A percentile compares a stretch with the other conserved stretches of the same genome.
These are phyloP conservation scores for Agelas oroides DNA, from an alignment of 37 sponge, comb jelly and placozoan species.

Conservation along the genomic window DNA sequence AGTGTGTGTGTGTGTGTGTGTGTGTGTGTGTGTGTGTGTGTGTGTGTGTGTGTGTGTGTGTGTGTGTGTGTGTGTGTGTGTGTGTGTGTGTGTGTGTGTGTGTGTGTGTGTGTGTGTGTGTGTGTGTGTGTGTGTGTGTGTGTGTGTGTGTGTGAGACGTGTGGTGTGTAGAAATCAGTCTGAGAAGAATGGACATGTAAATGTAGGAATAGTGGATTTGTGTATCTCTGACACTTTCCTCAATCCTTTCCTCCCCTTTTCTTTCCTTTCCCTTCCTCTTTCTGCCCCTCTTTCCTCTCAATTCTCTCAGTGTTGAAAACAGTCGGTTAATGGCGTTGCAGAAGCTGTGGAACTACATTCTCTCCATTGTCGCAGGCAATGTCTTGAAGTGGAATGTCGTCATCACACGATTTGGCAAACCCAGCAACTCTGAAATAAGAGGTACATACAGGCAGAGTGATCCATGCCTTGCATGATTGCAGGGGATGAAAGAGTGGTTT, in stretches of 20 bases:
- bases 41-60: neutral
- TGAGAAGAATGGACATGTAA: too few species aligned
- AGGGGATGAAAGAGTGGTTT: too few species aligned
- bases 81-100: conserved; percentile 20
- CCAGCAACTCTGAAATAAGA: conserved; percentile 67
- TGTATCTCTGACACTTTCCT: too few species aligned
- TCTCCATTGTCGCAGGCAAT: conserved; percentile 58
- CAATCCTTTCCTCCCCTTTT: too few species aligned
- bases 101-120: conserved; percentile 44
- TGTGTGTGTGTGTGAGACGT: too few species aligned
- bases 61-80: neutral
- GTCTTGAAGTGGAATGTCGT: conserved; percentile 72
- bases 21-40: conserved; percentile 30
- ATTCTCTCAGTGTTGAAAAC: conserved; percentile 28
- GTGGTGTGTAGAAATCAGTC: too few species aligned
- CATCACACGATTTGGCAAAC: conserved; percentile 77
- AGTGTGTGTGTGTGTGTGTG: conserved; percentile 24
- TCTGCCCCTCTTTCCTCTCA: neutral
- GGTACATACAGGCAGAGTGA: too few species aligned
- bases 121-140: too few species aligned
- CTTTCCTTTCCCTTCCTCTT: neutral
- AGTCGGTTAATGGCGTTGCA: conserved; percentile 66
- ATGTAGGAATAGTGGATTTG: too few species aligned
- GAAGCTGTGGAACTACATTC: conserved; percentile 73
- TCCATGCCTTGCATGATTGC: too few species aligned